These are phyloP conservation scores for Sparidentex hasta DNA, from an alignment of 2,797 vertebrate species.

Conservation along the genomic window DNA sequence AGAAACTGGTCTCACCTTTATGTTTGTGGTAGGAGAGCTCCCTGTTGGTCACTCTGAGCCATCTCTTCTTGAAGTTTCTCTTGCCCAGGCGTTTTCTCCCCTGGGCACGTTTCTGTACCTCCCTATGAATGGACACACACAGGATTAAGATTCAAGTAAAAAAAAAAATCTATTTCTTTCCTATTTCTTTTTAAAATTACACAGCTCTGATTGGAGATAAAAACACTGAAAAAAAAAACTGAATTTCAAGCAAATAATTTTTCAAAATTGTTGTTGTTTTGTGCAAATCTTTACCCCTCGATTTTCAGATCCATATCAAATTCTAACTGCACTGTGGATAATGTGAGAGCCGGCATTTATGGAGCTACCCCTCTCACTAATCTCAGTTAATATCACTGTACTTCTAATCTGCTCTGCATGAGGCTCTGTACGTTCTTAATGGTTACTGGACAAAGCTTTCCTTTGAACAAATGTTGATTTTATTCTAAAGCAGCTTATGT, in stretches of 20 bases:
- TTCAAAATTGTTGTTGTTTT: neutral
- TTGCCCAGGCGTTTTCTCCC: slow-evolving; percentile 93
- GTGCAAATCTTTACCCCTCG: neutral
- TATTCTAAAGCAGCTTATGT: neutral
- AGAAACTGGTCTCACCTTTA: slow-evolving; percentile 87
- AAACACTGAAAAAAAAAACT: neutral
- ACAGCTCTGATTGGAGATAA: neutral
- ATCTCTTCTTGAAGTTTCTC: slow-evolving; percentile 96
- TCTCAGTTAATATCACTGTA: no score
- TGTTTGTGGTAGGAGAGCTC: slow-evolving; percentile 97
- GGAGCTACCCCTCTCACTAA: no score
- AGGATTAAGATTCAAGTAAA: neutral
- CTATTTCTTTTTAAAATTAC: neutral
- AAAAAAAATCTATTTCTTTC: no score
- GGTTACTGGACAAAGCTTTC: no score
- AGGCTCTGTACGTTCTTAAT: neutral
- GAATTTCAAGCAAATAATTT: neutral
- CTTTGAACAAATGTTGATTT: no score
- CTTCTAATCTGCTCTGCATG: neutral
- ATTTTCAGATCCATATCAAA: neutral
- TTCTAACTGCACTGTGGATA: neutral
- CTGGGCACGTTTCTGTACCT: slow-evolving; percentile 96
- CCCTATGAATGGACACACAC: slow-evolving; percentile 81
- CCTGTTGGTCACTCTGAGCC: slow-evolving; percentile 95
- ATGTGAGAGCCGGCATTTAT: neutral